Conservation (phyloP, 1,140 invertebrate genomes). For the Camponotus vicinus region DNA sequence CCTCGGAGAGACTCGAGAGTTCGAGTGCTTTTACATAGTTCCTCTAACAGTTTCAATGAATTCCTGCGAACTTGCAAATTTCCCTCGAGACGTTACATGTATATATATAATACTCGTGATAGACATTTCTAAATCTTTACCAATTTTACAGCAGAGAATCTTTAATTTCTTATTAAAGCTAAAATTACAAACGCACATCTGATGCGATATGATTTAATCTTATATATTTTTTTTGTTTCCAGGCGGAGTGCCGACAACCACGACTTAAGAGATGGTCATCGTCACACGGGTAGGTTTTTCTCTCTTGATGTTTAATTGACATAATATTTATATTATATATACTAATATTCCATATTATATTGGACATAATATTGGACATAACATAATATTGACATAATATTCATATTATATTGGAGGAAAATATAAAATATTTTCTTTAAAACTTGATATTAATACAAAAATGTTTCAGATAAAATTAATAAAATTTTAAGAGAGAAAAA, state of each 20-base stretch:
- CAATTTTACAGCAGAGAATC: neutral
- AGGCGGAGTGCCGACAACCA: constrained; percentile 83
- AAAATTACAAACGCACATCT: neutral
- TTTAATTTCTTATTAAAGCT: neutral
- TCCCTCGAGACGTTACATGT: constrained; percentile 19
- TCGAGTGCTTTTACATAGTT: no score
- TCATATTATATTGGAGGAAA: no score
- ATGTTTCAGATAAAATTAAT: no score
- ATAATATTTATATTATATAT: no score
- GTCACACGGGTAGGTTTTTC: constrained; percentile 89
- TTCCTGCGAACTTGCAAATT: neutral
- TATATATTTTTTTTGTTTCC: constrained; percentile 40
- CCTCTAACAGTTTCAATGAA: neutral
- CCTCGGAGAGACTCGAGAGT: neutral
- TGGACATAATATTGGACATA: no score
- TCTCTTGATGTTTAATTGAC: neutral
- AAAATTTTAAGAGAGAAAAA: no score
- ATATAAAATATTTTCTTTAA: no score
- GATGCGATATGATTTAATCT: neutral
- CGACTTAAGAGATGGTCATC: constrained; percentile 89
- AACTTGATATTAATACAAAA: no score
- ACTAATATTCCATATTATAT: no score
- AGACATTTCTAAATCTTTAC: constrained; percentile 8
- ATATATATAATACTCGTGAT: neutral
- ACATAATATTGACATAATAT: no score